Conservation (phyloP, 2,888 invertebrate genomes). For the Diachrysia chrysitis region DNA sequence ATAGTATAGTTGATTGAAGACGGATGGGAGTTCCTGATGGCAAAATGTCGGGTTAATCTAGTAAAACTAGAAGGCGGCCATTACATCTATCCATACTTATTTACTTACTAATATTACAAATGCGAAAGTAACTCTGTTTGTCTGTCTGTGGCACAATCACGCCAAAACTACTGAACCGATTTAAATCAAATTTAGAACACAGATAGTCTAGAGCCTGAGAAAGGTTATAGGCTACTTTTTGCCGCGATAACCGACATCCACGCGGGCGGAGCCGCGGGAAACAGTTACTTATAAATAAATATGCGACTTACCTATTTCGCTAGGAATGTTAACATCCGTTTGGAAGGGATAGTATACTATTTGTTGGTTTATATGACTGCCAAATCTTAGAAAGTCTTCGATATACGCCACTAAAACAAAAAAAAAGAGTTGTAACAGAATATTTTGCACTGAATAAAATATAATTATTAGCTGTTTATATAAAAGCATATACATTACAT, state of each 20-base stretch:
- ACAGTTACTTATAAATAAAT: background rate
- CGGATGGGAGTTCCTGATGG: slow-evolving; percentile 88
- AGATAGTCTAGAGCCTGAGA: too few species aligned
- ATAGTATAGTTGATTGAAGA: slow-evolving; percentile 85
- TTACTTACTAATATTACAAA: too few species aligned
- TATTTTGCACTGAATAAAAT: background rate
- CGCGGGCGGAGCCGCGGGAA: too few species aligned
- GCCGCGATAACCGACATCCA: too few species aligned
- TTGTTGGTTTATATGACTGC: slow-evolving; percentile 90
- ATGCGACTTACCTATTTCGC: slow-evolving; percentile 78
- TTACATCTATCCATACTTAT: too few species aligned
- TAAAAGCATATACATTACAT: background rate
- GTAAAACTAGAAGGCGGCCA: too few species aligned
- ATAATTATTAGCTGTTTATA: background rate
- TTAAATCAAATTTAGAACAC: too few species aligned
- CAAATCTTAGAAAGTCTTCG: slow-evolving; percentile 88
- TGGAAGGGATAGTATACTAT: slow-evolving; percentile 83
- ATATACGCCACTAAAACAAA: slow-evolving; percentile 87
- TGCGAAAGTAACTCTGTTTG: too few species aligned
- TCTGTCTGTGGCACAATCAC: too few species aligned
- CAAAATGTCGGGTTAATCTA: background rate
- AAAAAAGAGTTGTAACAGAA: slow-evolving; percentile 9
- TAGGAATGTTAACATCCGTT: slow-evolving; percentile 81
- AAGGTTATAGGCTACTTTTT: too few species aligned
- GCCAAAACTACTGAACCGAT: too few species aligned